Conservation (phyloP, 1,140 invertebrate genomes). For the Pogonomyrmex barbatus region DNA sequence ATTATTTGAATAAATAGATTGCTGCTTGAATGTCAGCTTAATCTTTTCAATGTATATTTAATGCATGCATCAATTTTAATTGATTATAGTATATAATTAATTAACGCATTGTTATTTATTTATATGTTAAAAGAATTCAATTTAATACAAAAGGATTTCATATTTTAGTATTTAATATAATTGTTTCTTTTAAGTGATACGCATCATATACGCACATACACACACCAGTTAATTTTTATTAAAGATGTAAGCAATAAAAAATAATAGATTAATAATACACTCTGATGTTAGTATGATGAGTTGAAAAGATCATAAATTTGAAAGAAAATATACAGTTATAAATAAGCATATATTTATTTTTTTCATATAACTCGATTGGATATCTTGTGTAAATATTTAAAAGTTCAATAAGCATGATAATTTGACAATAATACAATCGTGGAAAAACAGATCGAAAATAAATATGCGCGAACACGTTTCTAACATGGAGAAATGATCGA, state of each 20-base stretch:
- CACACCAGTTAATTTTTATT: not conserved
- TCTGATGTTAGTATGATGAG: not conserved
- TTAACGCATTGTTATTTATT: not conserved
- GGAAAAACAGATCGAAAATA: slow-evolving; percentile 48
- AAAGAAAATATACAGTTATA: not conserved
- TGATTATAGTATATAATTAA: not conserved
- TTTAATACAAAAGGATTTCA: not conserved
- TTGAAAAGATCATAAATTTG: not conserved
- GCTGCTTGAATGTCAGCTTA: slow-evolving; percentile 25
- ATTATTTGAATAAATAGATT: slow-evolving; percentile 21
- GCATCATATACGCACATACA: not conserved
- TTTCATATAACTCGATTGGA: not conserved
- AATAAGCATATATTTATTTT: not conserved
- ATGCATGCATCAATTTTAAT: not conserved
- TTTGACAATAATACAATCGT: not conserved
- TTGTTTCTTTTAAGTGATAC: not conserved
- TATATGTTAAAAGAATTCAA: not conserved
- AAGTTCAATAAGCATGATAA: not conserved
- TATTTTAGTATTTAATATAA: not conserved
- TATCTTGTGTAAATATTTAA: not conserved
- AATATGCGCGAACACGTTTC: slow-evolving; percentile 3
- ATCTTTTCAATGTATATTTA: not conserved
- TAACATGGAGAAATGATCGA: slow-evolving; percentile 54
- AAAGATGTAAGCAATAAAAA: not conserved
- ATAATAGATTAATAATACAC: not conserved